These are phyloP conservation scores for Himalopsyche japonica DNA, from an alignment of 2,888 invertebrate species.

Conservation along the genomic window DNA sequence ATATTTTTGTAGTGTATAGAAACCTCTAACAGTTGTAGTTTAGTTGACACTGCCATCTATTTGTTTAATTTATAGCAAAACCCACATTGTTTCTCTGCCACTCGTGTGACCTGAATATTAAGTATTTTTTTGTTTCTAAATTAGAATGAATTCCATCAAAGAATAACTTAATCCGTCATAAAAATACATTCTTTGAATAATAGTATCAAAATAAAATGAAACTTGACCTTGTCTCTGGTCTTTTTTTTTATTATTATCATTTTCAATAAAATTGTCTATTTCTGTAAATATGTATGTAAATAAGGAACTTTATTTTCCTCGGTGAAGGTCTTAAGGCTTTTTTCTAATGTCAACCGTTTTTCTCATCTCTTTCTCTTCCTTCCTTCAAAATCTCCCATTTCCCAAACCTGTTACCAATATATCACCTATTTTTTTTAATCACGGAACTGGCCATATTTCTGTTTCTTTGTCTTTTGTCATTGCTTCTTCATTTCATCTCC, in stretches of 20 bases:
- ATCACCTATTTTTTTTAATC: background rate
- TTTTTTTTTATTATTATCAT: background rate
- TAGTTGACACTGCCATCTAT: too few relatives aligned
- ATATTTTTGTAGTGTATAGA: too few relatives aligned
- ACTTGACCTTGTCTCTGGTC: too few relatives aligned
- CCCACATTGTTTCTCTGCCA: too few relatives aligned
- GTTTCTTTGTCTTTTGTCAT: conserved; percentile 4
- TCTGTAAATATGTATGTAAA: background rate
- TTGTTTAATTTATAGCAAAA: too few relatives aligned
- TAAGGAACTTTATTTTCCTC: background rate
- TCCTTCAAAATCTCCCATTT: conserved; percentile 18
- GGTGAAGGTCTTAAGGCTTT: conserved; percentile 35
- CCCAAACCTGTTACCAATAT: background rate
- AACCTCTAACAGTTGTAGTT: too few relatives aligned
- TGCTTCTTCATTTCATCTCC: conserved; percentile 36
- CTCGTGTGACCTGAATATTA: too few relatives aligned
- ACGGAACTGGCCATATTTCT: background rate
- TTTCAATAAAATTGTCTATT: background rate
- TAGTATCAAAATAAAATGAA: too few relatives aligned
- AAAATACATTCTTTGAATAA: too few relatives aligned
- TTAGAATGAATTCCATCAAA: too few relatives aligned
- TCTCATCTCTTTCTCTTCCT: conserved; percentile 33
- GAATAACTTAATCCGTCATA: too few relatives aligned
- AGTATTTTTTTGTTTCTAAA: too few relatives aligned
- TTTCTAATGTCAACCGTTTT: conserved; percentile 39